Evolutionary conservation across 2,888 invertebrate genomes (phyloP), one percentile per base, ranked within the genome.

Genomic region (Tachystola acroxantha): DNA sequence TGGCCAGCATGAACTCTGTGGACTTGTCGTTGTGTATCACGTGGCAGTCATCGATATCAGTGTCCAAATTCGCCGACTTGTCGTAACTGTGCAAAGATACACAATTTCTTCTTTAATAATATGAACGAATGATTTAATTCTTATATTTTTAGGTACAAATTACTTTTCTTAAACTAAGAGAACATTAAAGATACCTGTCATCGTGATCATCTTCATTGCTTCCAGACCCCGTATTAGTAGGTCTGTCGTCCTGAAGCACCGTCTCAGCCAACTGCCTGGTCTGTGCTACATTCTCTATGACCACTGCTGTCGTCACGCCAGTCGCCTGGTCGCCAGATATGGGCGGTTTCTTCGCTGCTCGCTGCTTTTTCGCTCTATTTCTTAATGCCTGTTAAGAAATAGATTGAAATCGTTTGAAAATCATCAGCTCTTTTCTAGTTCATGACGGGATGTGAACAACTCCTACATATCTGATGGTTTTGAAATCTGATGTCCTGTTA

Each of bases 1-100:
- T 95, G 20, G 96, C 94, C 50, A 97, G 88, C 82, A 96, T 96
- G 70, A 96, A 95, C 65, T 96, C 96, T 1, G 96, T 94, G 48
- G 95, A 95, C 78, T 94, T 95, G 70, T 96, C 95, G 76, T 96
- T 96, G 29, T 94, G 94, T 67, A 96, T 96, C 57, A 96, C 93
- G 75, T 94, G 94, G 61, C 94, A 94, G 43, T 92, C 93, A 38
- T 92, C 92, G 0, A 74, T 87, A 29, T 88, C 88, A 0, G 76
- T 88, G 30, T 88, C 88, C 46, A 90, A 71, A 50, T 92, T 92
- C 31, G 87, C 89, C 27, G 90, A 90, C 49, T 84, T 84, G 50
- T 86, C 85, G 38, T 80, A 86, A 53, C 86, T 86, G 53, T 2
- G 2, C 28, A 28, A 28, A 24, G n/a, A n/a, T n/a, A n/a, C n/a